Conservation (phyloP, 2,888 invertebrate species). For the Apamea epomidion region DNA sequence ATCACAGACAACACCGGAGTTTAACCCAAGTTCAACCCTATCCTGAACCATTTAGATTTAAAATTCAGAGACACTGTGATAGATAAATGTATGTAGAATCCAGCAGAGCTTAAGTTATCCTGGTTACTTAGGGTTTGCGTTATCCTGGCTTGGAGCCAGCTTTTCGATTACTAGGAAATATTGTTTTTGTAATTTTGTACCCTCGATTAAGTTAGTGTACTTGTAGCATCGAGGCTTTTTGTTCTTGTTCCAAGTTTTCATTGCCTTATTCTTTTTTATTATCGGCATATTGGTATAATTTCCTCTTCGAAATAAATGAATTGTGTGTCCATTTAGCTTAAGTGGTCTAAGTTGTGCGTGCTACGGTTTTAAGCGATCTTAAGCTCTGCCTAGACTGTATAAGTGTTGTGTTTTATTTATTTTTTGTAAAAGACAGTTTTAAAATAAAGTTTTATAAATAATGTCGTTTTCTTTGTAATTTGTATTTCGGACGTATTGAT, state of each 20-base stretch:
- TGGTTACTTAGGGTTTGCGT: conserved; percentile 39
- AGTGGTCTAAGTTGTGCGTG: background rate
- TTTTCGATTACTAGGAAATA: conserved; percentile 57
- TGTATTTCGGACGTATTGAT: background rate
- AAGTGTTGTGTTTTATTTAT: conserved; percentile 70
- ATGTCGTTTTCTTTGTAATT: conserved; percentile 41
- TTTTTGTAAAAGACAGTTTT: conserved; percentile 70
- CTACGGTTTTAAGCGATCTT: background rate
- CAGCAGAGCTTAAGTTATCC: conserved; percentile 54
- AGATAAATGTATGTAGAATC: conserved; percentile 69
- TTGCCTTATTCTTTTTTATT: conserved; percentile 1
- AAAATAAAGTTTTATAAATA: conserved; percentile 70
- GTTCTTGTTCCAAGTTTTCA: conserved; percentile 38
- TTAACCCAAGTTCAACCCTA: conserved; percentile 66
- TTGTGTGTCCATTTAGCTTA: background rate
- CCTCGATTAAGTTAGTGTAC: conserved; percentile 40
- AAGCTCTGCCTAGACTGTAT: conserved; percentile 49
- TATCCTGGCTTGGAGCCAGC: conserved; percentile 54
- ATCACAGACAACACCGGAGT: conserved; percentile 85
- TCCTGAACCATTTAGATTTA: conserved; percentile 48
- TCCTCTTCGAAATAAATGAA: background rate
- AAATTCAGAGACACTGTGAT: conserved; percentile 72
- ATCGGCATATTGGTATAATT: background rate
- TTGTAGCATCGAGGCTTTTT: conserved; percentile 27
- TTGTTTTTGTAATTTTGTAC: conserved; percentile 51